Evolutionary conservation across 2,113 vertebrate genomes (phyloP).

Genomic region (Syngnathus scovelli): DNA sequence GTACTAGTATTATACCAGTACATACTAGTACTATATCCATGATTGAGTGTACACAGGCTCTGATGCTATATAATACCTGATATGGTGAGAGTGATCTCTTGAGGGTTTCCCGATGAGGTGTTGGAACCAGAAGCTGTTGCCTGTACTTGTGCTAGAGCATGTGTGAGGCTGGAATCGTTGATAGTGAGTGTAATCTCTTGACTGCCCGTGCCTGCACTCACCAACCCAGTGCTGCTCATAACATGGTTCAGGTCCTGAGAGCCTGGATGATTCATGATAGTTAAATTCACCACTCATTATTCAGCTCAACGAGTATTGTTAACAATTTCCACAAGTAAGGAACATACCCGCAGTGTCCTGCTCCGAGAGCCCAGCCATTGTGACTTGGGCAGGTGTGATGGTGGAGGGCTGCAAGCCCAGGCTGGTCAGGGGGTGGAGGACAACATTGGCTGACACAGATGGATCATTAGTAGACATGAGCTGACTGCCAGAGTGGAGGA

Average conservation of each 20-base stretch:
- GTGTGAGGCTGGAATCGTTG: conserved; percentile 90
- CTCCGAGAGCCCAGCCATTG: conserved; percentile 79
- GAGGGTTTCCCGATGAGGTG: conserved; percentile 72
- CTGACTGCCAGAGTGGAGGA: conserved; percentile 69
- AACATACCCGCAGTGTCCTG: conserved; percentile 74
- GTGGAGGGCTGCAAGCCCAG: conserved; percentile 81
- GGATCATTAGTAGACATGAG: conserved; percentile 77
- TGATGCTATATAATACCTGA: conserved; percentile 71
- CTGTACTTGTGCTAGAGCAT: conserved; percentile 81
- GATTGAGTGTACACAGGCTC: background rate
- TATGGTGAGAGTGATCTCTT: conserved; percentile 97
- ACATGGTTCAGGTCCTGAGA: conserved; percentile 86
- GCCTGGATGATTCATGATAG: conserved; percentile 59
- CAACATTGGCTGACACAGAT: conserved; percentile 79
- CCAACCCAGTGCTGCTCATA: conserved; percentile 79
- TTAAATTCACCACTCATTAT: background rate
- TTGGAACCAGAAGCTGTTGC: conserved; percentile 67
- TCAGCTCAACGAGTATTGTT: background rate
- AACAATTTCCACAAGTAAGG: background rate
- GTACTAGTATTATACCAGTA: background rate
- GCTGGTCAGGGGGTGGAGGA: conserved; percentile 88
- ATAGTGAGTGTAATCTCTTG: conserved; percentile 96
- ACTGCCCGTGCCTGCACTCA: conserved; percentile 71
- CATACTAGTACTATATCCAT: no score
- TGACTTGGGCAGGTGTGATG: conserved; percentile 75